Percentiles rank a stretch among this genome's conserved stretches.
phyloP scores from a whole-genome alignment of 2,797 vertebrate species.

The Enteromius radiatus region DNA sequence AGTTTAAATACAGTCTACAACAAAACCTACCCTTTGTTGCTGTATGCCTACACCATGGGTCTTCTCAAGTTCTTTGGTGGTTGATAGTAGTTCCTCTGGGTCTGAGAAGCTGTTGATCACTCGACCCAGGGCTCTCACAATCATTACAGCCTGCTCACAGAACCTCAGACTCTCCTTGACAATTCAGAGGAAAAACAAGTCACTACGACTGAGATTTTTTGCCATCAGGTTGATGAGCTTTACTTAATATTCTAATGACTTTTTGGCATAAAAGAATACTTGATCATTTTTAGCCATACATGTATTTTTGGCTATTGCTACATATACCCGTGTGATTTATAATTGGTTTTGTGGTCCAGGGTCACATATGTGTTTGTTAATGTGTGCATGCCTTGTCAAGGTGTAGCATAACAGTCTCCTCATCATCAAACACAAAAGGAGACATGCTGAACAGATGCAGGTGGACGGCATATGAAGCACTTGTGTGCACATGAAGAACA shows the following conservation, averaged over 20 bases:
- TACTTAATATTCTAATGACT: neutral
- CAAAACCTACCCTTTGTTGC: constrained; percentile 72
- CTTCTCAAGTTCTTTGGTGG: constrained; percentile 73
- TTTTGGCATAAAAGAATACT: neutral
- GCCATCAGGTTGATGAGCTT: neutral
- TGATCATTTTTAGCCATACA: neutral
- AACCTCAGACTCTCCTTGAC: constrained; percentile 87
- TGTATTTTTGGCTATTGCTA: neutral
- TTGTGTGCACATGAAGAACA: constrained; percentile 77
- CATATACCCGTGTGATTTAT: neutral
- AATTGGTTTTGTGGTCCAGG: neutral
- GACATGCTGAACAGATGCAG: constrained; percentile 84
- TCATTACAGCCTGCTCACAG: constrained; percentile 76
- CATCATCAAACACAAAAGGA: constrained; percentile 86
- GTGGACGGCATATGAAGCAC: constrained; percentile 78
- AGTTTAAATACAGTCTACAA: neutral
- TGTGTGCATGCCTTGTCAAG: constrained; percentile 82
- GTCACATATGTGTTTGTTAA: constrained; percentile 10
- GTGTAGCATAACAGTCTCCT: constrained; percentile 82
- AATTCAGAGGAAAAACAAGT: constrained; percentile 20
- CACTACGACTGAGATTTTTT: neutral
- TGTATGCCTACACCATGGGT: constrained; percentile 65
- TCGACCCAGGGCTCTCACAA: constrained; percentile 81
- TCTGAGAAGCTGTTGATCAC: constrained; percentile 80
- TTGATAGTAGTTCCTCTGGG: constrained; percentile 67